Base-by-base conservation (phyloP, 2,797 vertebrate species). In the Phrynocephalus guinanensis region DNA sequence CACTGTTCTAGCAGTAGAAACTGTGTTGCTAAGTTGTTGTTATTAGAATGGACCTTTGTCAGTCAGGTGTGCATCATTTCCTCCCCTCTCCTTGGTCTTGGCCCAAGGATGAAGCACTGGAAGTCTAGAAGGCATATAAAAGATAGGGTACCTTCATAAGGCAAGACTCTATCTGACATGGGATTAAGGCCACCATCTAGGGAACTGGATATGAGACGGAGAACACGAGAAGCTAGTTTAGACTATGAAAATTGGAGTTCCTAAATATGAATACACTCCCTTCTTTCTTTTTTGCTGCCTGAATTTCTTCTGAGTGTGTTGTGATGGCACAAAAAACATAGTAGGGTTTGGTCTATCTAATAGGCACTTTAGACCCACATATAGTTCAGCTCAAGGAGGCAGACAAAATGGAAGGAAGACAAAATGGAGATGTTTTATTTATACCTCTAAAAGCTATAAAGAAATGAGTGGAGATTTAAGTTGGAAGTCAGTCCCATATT, bases 401-500 rank as follows among this genome's bases (percentile, higher is more conserved):
- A 1, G 81, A 50, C 5, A 48, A 79, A 71, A 24, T 11, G 3
- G 60, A 30, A 76, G 20, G 26, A 24, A 68, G 70, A 38, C 3
- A 38, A 75, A 82, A 24, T 20, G 15, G 33, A 87, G 13, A 73
- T 8, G 2, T 44, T 38, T 28, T 20, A 56, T 15, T 24, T 6
- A 28, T 68, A 26, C 5, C 7, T 5, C 66, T 10, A 8, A 70
- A 52, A 20, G 13, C 85, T 24, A 0, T 38, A 56, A 87, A 85
- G 1, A 0, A 0, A 68, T 76, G 44, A 71, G 63, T 71, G 68
- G 20, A 10, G 5, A 18, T 63, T 63, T 63, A 63, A 20, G 18
- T 63, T 63, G 60, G 60, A 63, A 18, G 60, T 63, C 18, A 63
- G 20, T 63, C 2, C n/a, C n/a, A 16, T 28, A 0, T 80, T 48